Percentiles rank a stretch among this genome's conserved stretches.
phyloP scores from a whole-genome alignment of 2,888 invertebrate genomes.

The Apomyelois bistriatella region DNA sequence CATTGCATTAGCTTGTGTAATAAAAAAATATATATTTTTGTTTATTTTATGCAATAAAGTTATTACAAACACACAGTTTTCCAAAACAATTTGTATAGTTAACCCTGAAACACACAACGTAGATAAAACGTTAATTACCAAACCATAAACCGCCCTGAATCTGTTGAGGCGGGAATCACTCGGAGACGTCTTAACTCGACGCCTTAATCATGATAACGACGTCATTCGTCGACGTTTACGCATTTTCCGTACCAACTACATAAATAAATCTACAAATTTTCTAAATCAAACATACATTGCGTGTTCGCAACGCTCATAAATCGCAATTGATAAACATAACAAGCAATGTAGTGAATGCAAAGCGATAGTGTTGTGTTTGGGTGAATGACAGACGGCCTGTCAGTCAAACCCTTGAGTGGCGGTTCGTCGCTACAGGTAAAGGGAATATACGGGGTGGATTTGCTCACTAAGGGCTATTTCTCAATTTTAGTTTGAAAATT shows the following conservation, averaged over 20 bases:
- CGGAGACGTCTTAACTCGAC: slow-evolving; percentile 65
- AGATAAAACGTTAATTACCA: slow-evolving; percentile 28
- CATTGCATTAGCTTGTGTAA: no score
- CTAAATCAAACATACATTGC: slow-evolving; percentile 30
- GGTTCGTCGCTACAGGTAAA: slow-evolving; percentile 51
- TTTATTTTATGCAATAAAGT: no score
- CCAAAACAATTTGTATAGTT: slow-evolving; percentile 15
- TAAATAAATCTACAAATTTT: slow-evolving; percentile 17
- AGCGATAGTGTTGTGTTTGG: slow-evolving; percentile 22
- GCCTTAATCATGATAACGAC: slow-evolving; percentile 71
- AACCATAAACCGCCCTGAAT: slow-evolving; percentile 43
- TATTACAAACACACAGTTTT: neutral
- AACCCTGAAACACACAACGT: neutral
- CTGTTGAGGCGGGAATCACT: slow-evolving; percentile 55
- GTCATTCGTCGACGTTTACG: slow-evolving; percentile 67
- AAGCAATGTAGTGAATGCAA: slow-evolving; percentile 32
- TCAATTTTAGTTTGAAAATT: neutral
- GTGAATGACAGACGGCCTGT: slow-evolving; percentile 43
- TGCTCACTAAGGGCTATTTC: slow-evolving; percentile 5
- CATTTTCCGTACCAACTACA: slow-evolving; percentile 32
- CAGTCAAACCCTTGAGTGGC: slow-evolving; percentile 57
- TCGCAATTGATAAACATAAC: slow-evolving; percentile 12
- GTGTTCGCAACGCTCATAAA: slow-evolving; percentile 4
- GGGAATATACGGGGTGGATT: slow-evolving; percentile 35
- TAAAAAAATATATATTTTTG: no score